phyloP scores from a whole-genome alignment of 1,140 invertebrate genomes.

The Dufourea novaeangliae region DNA sequence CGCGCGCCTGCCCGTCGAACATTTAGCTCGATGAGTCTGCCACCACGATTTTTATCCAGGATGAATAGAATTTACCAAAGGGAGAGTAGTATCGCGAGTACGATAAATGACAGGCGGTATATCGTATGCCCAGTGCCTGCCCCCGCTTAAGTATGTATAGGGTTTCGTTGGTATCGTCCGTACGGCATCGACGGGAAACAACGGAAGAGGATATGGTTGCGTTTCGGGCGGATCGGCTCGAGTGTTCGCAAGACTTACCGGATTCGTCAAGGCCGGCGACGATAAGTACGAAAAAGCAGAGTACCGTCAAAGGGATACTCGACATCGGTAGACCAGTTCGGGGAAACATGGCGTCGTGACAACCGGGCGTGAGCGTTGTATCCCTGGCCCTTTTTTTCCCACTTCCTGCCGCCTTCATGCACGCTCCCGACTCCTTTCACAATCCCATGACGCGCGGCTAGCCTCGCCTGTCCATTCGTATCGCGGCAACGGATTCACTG shows the following conservation, averaged over 20 bases:
- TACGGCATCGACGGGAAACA: conserved; percentile 11
- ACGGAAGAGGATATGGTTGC: not conserved
- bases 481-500: conserved; percentile 21
- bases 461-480: conserved; percentile 39
- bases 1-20: not conserved
- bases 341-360: conserved; percentile 75
- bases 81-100: not conserved
- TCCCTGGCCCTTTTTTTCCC: conserved; percentile 50
- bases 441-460: conserved; percentile 44
- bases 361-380: conserved; percentile 70
- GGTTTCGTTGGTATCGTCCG: not conserved
- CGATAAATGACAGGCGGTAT: conserved; percentile 13
- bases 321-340: conserved; percentile 67
- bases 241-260: conserved; percentile 62
- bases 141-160: not conserved
- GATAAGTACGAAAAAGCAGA: conserved; percentile 61
- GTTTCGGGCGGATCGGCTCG: not conserved
- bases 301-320: conserved; percentile 59
- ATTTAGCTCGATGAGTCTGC: not conserved
- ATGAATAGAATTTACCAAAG: not conserved
- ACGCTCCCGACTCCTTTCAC: conserved; percentile 34
- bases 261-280: conserved; percentile 59
- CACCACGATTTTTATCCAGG: not conserved
- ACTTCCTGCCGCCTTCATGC: conserved; percentile 40
- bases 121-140: conserved; percentile 15